phyloP scores from a whole-genome alignment of 2,797 vertebrate genomes.

The Notolepis coatsorum region DNA sequence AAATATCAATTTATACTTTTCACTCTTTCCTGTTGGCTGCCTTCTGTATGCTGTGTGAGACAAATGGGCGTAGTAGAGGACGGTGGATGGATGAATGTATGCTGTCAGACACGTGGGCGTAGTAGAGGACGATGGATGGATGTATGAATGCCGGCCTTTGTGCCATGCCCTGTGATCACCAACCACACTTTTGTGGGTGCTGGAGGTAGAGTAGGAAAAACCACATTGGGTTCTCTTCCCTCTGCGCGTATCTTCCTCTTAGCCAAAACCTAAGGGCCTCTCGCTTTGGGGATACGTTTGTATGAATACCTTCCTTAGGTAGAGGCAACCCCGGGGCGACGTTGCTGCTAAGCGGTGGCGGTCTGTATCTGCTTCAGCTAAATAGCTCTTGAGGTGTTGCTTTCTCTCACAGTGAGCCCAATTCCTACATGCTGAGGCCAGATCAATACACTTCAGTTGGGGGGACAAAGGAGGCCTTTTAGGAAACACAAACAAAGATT shows the following conservation, averaged over 20 bases:
- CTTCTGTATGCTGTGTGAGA: constrained; percentile 51
- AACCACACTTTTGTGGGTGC: constrained; percentile 55
- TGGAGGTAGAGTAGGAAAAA: constrained; percentile 35
- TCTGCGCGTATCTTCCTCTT: constrained; percentile 8
- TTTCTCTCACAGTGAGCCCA: constrained; percentile 22
- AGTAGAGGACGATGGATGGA: constrained; percentile 29
- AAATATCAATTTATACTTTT: constrained; percentile 45
- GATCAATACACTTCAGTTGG: constrained; percentile 39
- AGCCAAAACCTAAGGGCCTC: constrained; percentile 15
- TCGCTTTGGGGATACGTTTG: constrained; percentile 14
- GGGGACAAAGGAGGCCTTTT: constrained; percentile 61
- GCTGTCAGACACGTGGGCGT: constrained; percentile 52
- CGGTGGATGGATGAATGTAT: constrained; percentile 67
- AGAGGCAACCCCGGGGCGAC: constrained; percentile 17
- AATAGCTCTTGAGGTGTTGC: constrained; percentile 43
- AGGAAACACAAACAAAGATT: constrained; percentile 55
- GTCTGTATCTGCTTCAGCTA: constrained; percentile 43
- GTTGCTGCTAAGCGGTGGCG: constrained; percentile 27
- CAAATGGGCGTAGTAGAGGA: constrained; percentile 50
- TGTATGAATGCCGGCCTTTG: constrained; percentile 79
- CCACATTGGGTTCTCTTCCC: constrained; percentile 19
- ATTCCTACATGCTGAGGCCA: constrained; percentile 36
- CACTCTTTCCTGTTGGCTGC: constrained; percentile 59
- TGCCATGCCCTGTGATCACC: constrained; percentile 56
- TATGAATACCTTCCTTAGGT: constrained; percentile 27